These are phyloP conservation scores for Lordiphosa clarofinis DNA, from an alignment of 1,140 invertebrate genomes.

Conservation along the genomic window DNA sequence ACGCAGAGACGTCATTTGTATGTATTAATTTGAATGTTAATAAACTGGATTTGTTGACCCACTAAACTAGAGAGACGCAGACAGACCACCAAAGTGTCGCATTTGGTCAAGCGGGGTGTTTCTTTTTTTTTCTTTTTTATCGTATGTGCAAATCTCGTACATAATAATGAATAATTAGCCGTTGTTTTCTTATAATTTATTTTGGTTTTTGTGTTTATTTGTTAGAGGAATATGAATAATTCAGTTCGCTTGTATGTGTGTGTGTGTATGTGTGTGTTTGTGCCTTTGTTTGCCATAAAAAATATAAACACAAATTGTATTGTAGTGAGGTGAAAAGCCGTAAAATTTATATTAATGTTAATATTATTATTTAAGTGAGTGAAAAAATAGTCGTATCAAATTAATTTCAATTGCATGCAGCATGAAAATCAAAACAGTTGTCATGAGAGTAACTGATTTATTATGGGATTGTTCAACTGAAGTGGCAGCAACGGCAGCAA, in stretches of 20 bases:
- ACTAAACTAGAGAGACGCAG: constrained; percentile 63
- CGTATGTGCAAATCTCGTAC: constrained; percentile 69
- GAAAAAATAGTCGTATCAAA: constrained; percentile 33
- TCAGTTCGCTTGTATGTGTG: constrained; percentile 37
- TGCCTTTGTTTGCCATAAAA: constrained; percentile 38
- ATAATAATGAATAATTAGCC: constrained; percentile 73
- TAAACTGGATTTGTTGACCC: constrained; percentile 79
- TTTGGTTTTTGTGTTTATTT: constrained; percentile 71
- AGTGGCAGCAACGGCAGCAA: too few species aligned
- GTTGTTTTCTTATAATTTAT: constrained; percentile 70
- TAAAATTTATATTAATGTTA: constrained; percentile 67
- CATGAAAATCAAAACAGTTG: constrained; percentile 47
- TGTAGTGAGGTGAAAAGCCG: constrained; percentile 38
- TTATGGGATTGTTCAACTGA: constrained; percentile 30
- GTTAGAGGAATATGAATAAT: constrained; percentile 66
- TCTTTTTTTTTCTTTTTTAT: constrained; percentile 24
- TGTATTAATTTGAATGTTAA: constrained; percentile 77
- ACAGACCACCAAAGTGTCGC: constrained; percentile 42
- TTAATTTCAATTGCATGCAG: constrained; percentile 27
- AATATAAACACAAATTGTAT: constrained; percentile 18
- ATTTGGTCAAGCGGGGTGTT: constrained; percentile 41
- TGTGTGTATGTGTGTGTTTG: not conserved
- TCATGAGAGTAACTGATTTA: constrained; percentile 63
- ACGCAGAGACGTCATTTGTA: constrained; percentile 66
- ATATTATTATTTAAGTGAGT: constrained; percentile 52